Conservation (phyloP, 2,888 invertebrate species). For the Celastrina argiolus region DNA sequence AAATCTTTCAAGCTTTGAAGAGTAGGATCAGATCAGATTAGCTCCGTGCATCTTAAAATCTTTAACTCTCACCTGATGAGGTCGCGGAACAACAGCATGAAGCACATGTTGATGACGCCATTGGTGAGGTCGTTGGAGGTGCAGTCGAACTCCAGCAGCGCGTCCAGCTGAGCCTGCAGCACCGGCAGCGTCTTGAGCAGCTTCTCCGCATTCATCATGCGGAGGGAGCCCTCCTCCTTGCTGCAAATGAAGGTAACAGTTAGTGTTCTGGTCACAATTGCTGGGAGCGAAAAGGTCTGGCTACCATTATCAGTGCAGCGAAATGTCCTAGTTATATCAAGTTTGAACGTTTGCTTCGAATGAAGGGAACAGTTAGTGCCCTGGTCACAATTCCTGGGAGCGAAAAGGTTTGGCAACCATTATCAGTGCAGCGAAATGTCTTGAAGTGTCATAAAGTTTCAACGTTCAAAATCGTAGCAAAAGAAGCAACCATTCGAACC, state of each 20-base stretch:
- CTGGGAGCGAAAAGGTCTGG: no score
- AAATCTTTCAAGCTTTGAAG: no score
- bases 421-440: no score
- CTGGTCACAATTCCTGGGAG: neutral
- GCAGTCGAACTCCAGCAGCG: constrained; percentile 97
- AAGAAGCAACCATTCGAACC: no score
- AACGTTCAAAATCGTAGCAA: no score
- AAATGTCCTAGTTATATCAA: no score
- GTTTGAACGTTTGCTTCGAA: constrained; percentile 89
- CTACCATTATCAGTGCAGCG: no score
- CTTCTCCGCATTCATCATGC: constrained; percentile 98
- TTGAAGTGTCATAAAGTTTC: no score
- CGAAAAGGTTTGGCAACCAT: no score
- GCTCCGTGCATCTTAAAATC: no score
- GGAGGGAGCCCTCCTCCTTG: constrained; percentile 96
- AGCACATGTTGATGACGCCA: constrained; percentile 99
- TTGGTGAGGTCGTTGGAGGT: constrained; percentile 97
- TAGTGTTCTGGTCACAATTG: neutral
- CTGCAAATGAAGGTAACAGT: constrained; percentile 62
- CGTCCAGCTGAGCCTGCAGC: constrained; percentile 96
- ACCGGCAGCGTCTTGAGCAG: constrained; percentile 97
- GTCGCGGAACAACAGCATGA: constrained; percentile 99
- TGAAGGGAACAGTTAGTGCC: neutral
- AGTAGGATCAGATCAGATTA: no score
- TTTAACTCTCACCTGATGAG: constrained; percentile 84